Conservation (phyloP, 1,140 invertebrate species). For the Drosophila baimaii region DNA sequence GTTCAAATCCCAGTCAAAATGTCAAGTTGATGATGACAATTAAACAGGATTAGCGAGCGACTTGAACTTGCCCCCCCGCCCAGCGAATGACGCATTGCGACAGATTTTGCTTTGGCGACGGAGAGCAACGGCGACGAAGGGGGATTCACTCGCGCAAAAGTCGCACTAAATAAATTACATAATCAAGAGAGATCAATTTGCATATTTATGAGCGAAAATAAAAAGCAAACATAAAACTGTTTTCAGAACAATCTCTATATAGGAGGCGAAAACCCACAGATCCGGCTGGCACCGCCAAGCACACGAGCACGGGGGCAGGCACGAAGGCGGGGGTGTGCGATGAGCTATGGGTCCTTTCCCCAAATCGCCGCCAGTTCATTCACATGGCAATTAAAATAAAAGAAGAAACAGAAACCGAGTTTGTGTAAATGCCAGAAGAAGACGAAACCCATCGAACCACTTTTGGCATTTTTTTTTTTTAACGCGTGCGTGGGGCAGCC, state of each 20-base stretch:
- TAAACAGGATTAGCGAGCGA: constrained; percentile 51
- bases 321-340: constrained; percentile 18
- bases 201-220: constrained; percentile 80
- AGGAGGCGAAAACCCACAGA: constrained; percentile 33
- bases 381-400: constrained; percentile 67
- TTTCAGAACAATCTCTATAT: constrained; percentile 50
- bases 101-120: too few species aligned
- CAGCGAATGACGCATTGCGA: constrained; percentile 41
- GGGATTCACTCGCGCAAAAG: constrained; percentile 26
- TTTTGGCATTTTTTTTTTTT: constrained; percentile 25
- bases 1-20: constrained; percentile 49
- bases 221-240: constrained; percentile 60
- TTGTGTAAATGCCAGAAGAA: constrained; percentile 31
- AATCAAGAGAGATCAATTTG: constrained; percentile 67
- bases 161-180: constrained; percentile 67
- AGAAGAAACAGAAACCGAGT: constrained; percentile 16
- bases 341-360: constrained; percentile 62
- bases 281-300: constrained; percentile 78
- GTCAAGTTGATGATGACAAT: constrained; percentile 56
- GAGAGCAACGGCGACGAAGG: too few species aligned
- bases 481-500: constrained; percentile 58
- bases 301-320: constrained; percentile 46
- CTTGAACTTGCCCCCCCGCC: constrained; percentile 64
- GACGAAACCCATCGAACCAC: constrained; percentile 39
- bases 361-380: constrained; percentile 63